Evolutionary conservation across 2,113 vertebrate species (phyloP).

Genomic region (Ctenodactylus gundi): DNA sequence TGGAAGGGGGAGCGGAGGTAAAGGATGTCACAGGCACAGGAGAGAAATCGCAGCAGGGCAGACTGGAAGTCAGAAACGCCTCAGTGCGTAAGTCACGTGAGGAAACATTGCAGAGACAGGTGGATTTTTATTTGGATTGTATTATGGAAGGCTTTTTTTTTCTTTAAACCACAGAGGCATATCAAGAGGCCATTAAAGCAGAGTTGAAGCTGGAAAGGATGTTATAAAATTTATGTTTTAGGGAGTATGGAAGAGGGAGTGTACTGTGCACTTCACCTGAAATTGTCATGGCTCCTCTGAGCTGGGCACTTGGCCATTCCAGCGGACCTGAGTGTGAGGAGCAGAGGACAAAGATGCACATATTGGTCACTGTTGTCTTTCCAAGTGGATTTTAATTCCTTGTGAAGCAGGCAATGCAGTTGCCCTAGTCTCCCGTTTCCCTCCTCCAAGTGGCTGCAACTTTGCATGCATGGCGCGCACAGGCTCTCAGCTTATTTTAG

Average conservation of each 20-base stretch:
- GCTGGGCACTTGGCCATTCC: not conserved
- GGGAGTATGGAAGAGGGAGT: not conserved
- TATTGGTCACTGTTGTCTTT: not conserved
- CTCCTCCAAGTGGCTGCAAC: not conserved
- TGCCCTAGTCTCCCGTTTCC: not conserved
- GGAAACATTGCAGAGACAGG: not conserved
- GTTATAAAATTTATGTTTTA: not conserved
- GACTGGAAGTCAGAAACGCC: not conserved
- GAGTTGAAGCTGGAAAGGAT: not conserved
- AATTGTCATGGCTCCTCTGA: fast-evolving
- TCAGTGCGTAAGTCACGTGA: fast-evolving
- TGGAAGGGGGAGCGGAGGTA: not conserved
- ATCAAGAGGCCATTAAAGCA: not conserved
- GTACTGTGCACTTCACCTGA: not conserved
- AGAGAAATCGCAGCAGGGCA: fast-evolving
- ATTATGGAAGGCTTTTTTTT: not conserved
- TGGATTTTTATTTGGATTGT: not conserved
- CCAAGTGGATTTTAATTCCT: not conserved
- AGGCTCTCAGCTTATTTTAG: not conserved
- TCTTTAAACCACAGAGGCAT: not conserved
- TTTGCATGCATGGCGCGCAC: fast-evolving
- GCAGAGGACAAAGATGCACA: not conserved
- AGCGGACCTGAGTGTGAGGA: not conserved
- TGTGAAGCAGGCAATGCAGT: fast-evolving
- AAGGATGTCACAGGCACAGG: not conserved